phyloP scores from a whole-genome alignment of 2,888 invertebrate species.

The Odontocolon sp. region DNA sequence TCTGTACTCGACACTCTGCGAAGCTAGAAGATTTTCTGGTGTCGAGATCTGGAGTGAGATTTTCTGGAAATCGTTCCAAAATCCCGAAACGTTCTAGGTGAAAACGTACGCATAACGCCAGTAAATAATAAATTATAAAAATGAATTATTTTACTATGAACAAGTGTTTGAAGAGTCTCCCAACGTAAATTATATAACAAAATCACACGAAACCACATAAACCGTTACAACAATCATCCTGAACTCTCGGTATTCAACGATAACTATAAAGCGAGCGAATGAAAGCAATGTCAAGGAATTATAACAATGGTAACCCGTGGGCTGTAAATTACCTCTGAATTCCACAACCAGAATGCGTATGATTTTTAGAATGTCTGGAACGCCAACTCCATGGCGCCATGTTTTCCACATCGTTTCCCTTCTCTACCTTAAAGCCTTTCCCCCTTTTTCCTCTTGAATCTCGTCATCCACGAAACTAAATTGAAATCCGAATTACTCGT shows the following conservation, averaged over 20 bases:
- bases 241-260: neutral
- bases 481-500: conserved; percentile 42
- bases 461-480: conserved; percentile 17
- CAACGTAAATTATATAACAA: neutral
- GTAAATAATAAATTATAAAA: too few relatives aligned
- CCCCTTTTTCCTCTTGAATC: neutral
- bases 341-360: conserved; percentile 6
- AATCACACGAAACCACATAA: neutral
- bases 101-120: too few relatives aligned
- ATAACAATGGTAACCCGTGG: neutral
- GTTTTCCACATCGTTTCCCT: conserved; percentile 2
- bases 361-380: conserved; percentile 30
- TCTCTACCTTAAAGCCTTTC: neutral
- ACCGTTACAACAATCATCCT: neutral
- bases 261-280: conserved; percentile 29
- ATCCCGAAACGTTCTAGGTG: too few relatives aligned
- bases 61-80: too few relatives aligned
- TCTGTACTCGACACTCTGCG: too few relatives aligned
- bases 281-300: neutral
- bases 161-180: too few relatives aligned
- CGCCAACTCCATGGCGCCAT: conserved; percentile 23
- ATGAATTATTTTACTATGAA: too few relatives aligned
- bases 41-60: too few relatives aligned
- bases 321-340: conserved; percentile 19
- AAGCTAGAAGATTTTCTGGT: too few relatives aligned